Conservation (phyloP, 2,113 vertebrate genomes). For the Leptosomus discolor region DNA sequence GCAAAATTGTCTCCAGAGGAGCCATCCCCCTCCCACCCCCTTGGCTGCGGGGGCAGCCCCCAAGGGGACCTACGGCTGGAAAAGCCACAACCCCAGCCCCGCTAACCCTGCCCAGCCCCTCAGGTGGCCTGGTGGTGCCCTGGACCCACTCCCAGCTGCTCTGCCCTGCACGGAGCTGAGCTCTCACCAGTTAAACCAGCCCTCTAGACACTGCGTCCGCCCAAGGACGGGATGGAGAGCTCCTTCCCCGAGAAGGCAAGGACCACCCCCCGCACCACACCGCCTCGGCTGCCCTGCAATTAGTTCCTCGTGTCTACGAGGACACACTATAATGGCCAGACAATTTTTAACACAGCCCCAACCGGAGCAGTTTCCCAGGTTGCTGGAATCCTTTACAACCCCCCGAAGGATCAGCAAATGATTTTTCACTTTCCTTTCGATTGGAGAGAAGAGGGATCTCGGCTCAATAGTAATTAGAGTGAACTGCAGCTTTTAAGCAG, state of each 20-base stretch:
- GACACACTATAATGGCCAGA: neutral
- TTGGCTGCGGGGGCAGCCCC: too few species aligned
- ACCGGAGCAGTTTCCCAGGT: neutral
- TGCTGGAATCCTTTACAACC: neutral
- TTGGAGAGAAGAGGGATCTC: neutral
- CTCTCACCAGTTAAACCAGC: neutral
- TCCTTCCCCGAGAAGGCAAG: neutral
- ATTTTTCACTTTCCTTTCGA: neutral
- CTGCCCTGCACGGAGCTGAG: neutral
- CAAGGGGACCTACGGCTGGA: neutral
- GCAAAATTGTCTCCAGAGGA: fast-evolving
- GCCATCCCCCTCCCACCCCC: neutral
- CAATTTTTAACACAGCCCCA: neutral
- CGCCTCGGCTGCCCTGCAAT: neutral
- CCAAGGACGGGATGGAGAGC: neutral
- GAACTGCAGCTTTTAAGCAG: conserved; percentile 20
- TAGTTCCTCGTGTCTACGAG: neutral
- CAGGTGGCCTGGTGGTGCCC: neutral
- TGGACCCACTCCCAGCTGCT: fast-evolving
- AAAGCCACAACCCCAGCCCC: neutral
- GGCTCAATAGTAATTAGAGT: conserved; percentile 7
- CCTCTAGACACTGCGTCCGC: fast-evolving
- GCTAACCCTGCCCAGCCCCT: neutral
- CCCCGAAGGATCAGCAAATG: neutral
- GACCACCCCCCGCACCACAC: neutral